Evolutionary conservation across 2,888 invertebrate genomes (phyloP), one percentile per base, ranked within the genome.

Genomic region (Antheraea assamensis): DNA sequence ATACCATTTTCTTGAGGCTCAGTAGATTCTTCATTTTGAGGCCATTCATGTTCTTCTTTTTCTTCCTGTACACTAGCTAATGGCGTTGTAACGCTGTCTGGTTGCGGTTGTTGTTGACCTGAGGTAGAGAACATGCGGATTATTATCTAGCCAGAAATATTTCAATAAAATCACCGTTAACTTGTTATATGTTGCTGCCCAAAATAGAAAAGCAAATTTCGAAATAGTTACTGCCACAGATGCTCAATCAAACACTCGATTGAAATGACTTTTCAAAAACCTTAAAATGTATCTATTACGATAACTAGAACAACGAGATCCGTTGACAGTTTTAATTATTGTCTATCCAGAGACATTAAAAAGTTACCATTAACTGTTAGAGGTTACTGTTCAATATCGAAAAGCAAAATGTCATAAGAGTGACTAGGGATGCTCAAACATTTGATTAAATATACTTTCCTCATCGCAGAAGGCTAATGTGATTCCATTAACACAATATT

Each of bases 51-150:
- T 79, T 96, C 96, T 79, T 96, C 96, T 78, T 96, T 96, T 81
- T 96, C 96, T 76, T 95, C 95, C 77, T 96, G 95, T 2, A 96
- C 95, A 85, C 96, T 96, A 2, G 96, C 96, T 71, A 96, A 84
- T 0, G 96, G 96, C 0, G 96, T 96, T 1, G 95, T 93, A 1
- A 94, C 93, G 17, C 87, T 80, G 76, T 93, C 93, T 1, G 88
- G 87, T 75, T 85, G 88, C 64, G 85, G 89, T 66, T 85, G 90
- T 78, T 82, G 86, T 81, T 86, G 87, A 73, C 85, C 88, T 87
- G 70, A 42, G 73, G 72, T 77, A 78, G 74, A 78, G 74, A 49
- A 42, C 27, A 31, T 31, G 68, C 0, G 70, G 31, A 27, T 75
- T 49, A 70, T 8, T 68, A n/a, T 15, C 19, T 49, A 49, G 3